Evolutionary conservation across 2,888 invertebrate genomes (phyloP).

Genomic region (Calameuta pallipes): DNA sequence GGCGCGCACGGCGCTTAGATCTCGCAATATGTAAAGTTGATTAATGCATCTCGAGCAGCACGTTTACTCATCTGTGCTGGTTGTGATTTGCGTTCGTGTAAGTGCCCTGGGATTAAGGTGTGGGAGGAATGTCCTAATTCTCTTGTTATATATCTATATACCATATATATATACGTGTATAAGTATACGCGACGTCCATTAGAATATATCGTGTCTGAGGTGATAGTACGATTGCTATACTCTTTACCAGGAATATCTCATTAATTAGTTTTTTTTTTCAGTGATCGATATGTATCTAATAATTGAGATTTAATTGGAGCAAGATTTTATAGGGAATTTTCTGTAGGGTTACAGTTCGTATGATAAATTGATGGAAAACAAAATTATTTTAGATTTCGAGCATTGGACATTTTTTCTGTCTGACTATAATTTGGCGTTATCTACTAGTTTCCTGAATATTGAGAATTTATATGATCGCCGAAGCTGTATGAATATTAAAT

Average conservation of each 20-base stretch:
- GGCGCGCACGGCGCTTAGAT: background rate
- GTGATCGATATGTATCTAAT: background rate
- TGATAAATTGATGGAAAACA: too few species aligned
- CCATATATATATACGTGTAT: background rate
- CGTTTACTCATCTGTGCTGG: background rate
- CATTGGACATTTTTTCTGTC: background rate
- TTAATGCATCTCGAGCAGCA: conserved; percentile 4
- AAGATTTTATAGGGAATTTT: background rate
- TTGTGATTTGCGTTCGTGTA: background rate
- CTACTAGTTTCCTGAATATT: background rate
- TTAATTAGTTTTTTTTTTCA: background rate
- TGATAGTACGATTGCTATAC: background rate
- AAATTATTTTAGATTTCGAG: too few species aligned
- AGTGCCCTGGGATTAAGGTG: background rate
- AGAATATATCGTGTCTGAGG: background rate
- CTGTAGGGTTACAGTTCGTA: too few species aligned
- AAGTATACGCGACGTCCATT: background rate
- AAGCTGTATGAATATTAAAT: background rate
- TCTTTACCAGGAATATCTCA: background rate
- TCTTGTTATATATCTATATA: background rate
- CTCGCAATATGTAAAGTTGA: conserved; percentile 2
- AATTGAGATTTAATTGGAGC: background rate
- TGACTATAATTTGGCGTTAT: background rate
- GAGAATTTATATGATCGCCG: too few species aligned
- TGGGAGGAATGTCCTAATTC: background rate